Percentiles rank a stretch among this genome's conserved stretches.
Evolutionary conservation across 2,888 invertebrate species (phyloP).

Genomic region (Amiota minor): DNA sequence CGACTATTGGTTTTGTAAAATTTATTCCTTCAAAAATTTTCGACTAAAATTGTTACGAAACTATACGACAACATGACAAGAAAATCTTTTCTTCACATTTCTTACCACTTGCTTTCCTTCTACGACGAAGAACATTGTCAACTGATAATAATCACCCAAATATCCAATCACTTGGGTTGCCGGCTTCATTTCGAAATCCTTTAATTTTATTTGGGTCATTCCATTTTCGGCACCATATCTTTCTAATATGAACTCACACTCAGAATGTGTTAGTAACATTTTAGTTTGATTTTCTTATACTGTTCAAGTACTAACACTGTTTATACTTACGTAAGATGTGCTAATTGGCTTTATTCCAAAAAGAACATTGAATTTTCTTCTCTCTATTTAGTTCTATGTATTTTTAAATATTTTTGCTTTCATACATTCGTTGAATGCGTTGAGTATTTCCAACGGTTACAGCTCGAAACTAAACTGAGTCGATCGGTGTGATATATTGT

Average conservation of each 20-base stretch:
- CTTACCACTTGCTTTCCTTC: slow-evolving; percentile 9
- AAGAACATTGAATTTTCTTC: slow-evolving; percentile 11
- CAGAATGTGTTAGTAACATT: slow-evolving; percentile 50
- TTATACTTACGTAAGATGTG: slow-evolving; percentile 46
- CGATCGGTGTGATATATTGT: too few relatives aligned
- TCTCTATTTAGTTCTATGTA: background rate
- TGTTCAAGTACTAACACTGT: background rate
- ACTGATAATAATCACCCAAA: slow-evolving; percentile 66
- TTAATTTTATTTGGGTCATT: slow-evolving; percentile 35
- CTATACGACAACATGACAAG: too few relatives aligned
- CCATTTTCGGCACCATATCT: slow-evolving; percentile 27
- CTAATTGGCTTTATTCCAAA: slow-evolving; percentile 20
- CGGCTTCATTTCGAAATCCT: slow-evolving; percentile 42
- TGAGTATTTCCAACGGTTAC: too few relatives aligned
- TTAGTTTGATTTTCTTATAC: slow-evolving; percentile 16
- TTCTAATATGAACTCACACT: slow-evolving; percentile 56
- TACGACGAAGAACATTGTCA: slow-evolving; percentile 42
- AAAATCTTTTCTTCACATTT: too few relatives aligned
- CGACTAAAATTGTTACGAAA: too few relatives aligned
- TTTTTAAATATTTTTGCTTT: background rate
- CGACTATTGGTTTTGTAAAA: too few relatives aligned
- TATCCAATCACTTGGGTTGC: slow-evolving; percentile 58
- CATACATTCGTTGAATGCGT: background rate
- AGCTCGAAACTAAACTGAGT: too few relatives aligned
- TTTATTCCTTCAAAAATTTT: too few relatives aligned